A percentile compares a stretch with the other conserved stretches of the same genome.
phyloP scores from a whole-genome alignment of 2,888 invertebrate genomes.

The Tipula helvola region DNA sequence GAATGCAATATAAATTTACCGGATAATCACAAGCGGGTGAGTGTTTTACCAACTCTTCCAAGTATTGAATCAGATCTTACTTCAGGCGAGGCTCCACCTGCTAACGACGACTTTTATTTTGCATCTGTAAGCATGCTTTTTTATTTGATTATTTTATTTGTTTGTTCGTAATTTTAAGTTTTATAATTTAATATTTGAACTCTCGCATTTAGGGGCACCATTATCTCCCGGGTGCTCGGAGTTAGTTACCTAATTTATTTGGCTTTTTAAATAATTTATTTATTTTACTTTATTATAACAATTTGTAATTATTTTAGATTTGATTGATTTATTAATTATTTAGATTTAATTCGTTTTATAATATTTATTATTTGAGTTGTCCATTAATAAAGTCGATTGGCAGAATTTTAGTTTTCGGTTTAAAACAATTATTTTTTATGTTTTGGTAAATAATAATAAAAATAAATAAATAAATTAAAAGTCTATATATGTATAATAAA shows the following conservation, averaged over 20 bases:
- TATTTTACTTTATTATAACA: slow-evolving; percentile 22
- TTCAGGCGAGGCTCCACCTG: slow-evolving; percentile 20
- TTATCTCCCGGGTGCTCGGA: too few relatives aligned
- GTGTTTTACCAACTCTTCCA: slow-evolving; percentile 34
- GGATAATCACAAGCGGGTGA: slow-evolving; percentile 98
- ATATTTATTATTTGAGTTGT: slow-evolving; percentile 13
- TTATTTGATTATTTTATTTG: slow-evolving; percentile 19
- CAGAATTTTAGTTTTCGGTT: slow-evolving; percentile 14
- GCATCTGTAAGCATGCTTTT: slow-evolving; percentile 34
- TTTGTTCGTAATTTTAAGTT: slow-evolving; percentile 17
- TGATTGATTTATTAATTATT: slow-evolving; percentile 22
- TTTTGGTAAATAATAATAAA: not conserved
- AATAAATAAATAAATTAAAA: not conserved
- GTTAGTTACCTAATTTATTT: not conserved
- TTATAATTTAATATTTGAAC: slow-evolving; percentile 13
- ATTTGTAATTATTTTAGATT: slow-evolving; percentile 1
- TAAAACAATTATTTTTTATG: not conserved
- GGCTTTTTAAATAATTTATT: slow-evolving; percentile 18
- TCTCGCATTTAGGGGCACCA: not conserved
- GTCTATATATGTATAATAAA: not conserved
- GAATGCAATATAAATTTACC: slow-evolving; percentile 96
- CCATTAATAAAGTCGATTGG: slow-evolving; percentile 7
- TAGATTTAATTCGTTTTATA: slow-evolving; percentile 17
- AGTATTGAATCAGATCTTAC: slow-evolving; percentile 1
- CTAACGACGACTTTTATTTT: slow-evolving; percentile 36